Percentiles rank a stretch among this genome's conserved stretches.
Conservation (phyloP, 2,888 invertebrate genomes). For the Plutella xylostella region DNA sequence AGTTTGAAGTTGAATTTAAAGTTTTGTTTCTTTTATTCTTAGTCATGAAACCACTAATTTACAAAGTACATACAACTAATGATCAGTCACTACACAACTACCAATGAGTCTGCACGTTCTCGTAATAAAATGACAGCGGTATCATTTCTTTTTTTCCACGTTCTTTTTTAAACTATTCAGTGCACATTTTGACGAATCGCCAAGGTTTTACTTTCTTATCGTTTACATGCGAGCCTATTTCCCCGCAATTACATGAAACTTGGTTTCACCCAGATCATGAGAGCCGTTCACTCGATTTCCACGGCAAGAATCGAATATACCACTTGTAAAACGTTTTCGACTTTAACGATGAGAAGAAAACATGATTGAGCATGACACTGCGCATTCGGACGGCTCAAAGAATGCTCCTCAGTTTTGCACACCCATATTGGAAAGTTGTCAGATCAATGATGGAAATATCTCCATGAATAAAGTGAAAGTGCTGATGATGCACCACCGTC, state of each 20-base stretch:
- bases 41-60: no score
- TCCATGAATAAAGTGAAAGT: constrained; percentile 32
- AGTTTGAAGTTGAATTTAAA: no score
- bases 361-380: constrained; percentile 51
- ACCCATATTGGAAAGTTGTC: constrained; percentile 59
- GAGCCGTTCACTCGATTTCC: neutral
- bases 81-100: no score
- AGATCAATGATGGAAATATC: constrained; percentile 52
- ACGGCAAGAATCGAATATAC: neutral
- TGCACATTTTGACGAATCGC: no score
- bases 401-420: constrained; percentile 35
- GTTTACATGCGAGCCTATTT: neutral
- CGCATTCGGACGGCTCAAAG: constrained; percentile 28
- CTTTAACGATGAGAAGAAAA: constrained; percentile 36
- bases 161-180: no score
- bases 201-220: neutral
- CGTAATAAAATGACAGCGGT: no score
- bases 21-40: no score
- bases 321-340: constrained; percentile 16
- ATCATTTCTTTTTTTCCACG: no score
- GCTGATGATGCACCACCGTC: constrained; percentile 15
- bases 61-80: no score
- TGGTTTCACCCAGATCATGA: neutral
- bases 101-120: no score
- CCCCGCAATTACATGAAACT: neutral